phyloP scores from a whole-genome alignment of 1,140 invertebrate genomes.

The Drosophila ficusphila region DNA sequence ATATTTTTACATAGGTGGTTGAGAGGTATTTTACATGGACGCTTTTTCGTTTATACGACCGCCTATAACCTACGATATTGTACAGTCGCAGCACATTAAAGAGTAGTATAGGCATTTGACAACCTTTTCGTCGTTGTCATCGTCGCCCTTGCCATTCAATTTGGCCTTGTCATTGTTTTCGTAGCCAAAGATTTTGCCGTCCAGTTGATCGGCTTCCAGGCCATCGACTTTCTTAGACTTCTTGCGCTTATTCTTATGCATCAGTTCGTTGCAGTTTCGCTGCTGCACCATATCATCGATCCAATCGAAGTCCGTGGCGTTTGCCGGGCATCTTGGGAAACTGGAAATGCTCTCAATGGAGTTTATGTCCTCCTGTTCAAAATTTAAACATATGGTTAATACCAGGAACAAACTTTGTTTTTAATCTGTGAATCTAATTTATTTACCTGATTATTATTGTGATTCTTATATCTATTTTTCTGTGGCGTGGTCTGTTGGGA shows the following conservation, averaged over 20 bases:
- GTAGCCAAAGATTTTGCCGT: constrained; percentile 51
- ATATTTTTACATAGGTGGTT: constrained; percentile 38
- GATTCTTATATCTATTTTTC: constrained; percentile 59
- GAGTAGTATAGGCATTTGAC: constrained; percentile 83
- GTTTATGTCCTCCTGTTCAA: constrained; percentile 75
- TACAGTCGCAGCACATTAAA: constrained; percentile 82
- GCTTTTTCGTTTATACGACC: neutral
- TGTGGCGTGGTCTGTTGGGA: constrained; percentile 47
- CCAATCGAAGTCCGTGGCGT: constrained; percentile 65
- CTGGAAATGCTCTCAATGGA: constrained; percentile 79
- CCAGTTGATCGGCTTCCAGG: constrained; percentile 64
- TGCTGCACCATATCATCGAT: constrained; percentile 66
- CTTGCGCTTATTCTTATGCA: constrained; percentile 74
- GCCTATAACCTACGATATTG: constrained; percentile 75
- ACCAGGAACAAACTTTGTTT: no score
- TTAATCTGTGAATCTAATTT: neutral
- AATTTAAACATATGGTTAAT: no score
- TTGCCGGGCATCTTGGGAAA: constrained; percentile 36
- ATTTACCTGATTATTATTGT: constrained; percentile 68
- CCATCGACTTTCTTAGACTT: constrained; percentile 63
- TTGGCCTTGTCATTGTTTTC: constrained; percentile 22
- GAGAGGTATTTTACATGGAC: constrained; percentile 52
- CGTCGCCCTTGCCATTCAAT: constrained; percentile 40
- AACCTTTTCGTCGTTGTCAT: constrained; percentile 77
- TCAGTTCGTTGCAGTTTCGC: constrained; percentile 57